Conservation (phyloP, 2,888 invertebrate genomes). For the Pseudanteris insignis region DNA sequence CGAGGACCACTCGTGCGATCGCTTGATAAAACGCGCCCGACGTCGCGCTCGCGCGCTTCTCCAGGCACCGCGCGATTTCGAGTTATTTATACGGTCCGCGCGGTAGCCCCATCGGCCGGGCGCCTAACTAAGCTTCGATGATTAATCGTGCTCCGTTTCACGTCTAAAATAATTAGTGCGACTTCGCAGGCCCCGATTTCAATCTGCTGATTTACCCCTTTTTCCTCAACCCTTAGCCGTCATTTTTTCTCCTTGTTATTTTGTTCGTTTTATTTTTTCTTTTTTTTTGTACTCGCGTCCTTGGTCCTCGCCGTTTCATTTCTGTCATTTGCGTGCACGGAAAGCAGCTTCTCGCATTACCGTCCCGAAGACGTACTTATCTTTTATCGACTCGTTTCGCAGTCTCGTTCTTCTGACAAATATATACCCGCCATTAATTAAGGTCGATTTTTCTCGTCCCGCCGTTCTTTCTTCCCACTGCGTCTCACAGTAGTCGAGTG, state of each 20-base stretch:
- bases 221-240: constrained; percentile 2
- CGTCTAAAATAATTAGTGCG: constrained; percentile 46
- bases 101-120: constrained; percentile 34
- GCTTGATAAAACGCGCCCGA: constrained; percentile 29
- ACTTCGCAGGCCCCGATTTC: constrained; percentile 15
- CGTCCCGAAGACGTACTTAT: constrained; percentile 35
- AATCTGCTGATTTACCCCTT: constrained; percentile 19
- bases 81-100: constrained; percentile 47
- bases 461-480: constrained; percentile 9
- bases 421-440: constrained; percentile 43
- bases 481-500: constrained; percentile 9
- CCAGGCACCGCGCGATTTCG: constrained; percentile 19
- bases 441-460: constrained; percentile 41
- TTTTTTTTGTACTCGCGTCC: constrained; percentile 25
- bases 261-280: no score
- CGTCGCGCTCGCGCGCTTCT: constrained; percentile 15
- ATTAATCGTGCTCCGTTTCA: constrained; percentile 51
- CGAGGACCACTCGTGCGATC: constrained; percentile 23
- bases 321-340: constrained; percentile 42
- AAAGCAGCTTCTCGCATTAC: constrained; percentile 37
- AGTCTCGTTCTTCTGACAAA: constrained; percentile 41
- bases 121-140: constrained; percentile 50
- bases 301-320: constrained; percentile 38
- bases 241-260: no score
- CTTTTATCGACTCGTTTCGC: constrained; percentile 43